Evolutionary conservation across 2,888 invertebrate species (phyloP).

Genomic region (Archips crataeganus): DNA sequence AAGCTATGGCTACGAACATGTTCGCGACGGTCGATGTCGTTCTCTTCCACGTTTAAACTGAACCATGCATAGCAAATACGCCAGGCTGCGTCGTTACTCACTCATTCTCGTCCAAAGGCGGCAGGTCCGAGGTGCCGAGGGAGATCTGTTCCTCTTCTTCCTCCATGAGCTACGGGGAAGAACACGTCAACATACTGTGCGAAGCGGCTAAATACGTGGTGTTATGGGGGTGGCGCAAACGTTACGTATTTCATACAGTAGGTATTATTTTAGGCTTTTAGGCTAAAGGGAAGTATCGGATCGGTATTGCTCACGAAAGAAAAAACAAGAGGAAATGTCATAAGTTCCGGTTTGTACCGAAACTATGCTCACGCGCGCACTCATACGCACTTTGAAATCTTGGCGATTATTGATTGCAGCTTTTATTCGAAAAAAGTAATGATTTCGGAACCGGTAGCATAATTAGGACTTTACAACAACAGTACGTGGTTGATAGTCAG

Average conservation of each 20-base stretch:
- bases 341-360: no score
- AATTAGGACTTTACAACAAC: no score
- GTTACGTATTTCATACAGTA: constrained; percentile 37
- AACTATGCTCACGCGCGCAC: no score
- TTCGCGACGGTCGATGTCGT: not conserved
- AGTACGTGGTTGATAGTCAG: no score
- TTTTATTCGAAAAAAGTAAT: no score
- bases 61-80: not conserved
- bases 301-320: no score
- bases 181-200: constrained; percentile 82
- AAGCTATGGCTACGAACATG: no score
- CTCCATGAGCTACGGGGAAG: constrained; percentile 75
- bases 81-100: constrained; percentile 58
- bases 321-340: no score
- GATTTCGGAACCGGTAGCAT: no score
- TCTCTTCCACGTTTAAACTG: not conserved
- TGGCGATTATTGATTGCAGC: no score
- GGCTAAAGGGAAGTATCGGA: no score
- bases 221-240: constrained; percentile 50
- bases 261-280: not conserved
- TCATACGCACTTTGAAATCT: no score
- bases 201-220: constrained; percentile 72
- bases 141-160: constrained; percentile 73
- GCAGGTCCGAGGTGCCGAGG: constrained; percentile 60
- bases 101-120: constrained; percentile 74